Evolutionary conservation across 2,888 invertebrate genomes (phyloP), one percentile per base, ranked within the genome.

Genomic region (Eledone cirrhosa): DNA sequence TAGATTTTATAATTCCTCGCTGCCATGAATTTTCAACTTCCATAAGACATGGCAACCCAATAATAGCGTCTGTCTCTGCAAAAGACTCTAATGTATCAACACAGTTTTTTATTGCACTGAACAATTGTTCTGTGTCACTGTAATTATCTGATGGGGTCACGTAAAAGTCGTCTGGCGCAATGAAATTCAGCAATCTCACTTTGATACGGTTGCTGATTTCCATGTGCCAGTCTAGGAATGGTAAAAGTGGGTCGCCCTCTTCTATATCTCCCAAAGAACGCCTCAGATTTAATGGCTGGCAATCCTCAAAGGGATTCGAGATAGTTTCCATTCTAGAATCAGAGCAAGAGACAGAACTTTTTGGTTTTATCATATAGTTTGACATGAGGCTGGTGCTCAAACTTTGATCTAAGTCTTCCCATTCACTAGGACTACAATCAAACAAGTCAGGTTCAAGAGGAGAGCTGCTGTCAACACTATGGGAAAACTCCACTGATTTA

Each of bases 71-170:
- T 31, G n/a, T 33, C 14, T 72, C 72, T 3, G 31, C 13, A 31
- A 24, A 31, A 31, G 33, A 31, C 24, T 72, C 41, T 22, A 72
- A 22, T 41, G n/a, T 72, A n/a, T 31, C 22, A 3, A 72, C 22
- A 72, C 33, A 72, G 33, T 72, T 31, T 27, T 72, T 41, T n/a
- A 72, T 72, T 72, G 72, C 72, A 72, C 4, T 72, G 22, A 31
- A 72, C 72, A 72, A 33, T 13, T 72, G n/a, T n/a, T 31, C 29
- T 5, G n/a, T 31, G 31, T 72, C 72, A 11, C 31, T 22, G 4
- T 29, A 31, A 31, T 41, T 31, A n/a, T 31, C 31, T n/a, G 33
- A 72, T 31, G 41, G 24, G 22, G 33, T 33, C n/a, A 72, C 22
- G 31, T 41, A 72, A 41, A 72, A 72, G 24, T 72, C 33, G 7